These are phyloP conservation scores for Anableps anableps DNA, from an alignment of 2,797 vertebrate genomes.

Conservation along the genomic window DNA sequence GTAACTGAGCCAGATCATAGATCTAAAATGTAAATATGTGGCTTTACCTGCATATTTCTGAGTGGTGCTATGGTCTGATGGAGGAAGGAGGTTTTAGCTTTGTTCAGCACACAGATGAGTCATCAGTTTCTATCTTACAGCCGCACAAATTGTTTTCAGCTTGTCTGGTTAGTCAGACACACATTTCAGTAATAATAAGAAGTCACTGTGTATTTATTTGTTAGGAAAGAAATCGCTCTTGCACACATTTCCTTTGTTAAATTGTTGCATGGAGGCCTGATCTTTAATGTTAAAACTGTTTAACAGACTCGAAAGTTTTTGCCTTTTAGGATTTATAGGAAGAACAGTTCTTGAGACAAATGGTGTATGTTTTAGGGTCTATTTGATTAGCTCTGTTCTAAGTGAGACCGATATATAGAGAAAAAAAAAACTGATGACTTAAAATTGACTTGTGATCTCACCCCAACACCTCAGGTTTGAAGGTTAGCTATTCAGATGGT, in stretches of 20 bases:
- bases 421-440: background rate
- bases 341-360: conserved; percentile 18
- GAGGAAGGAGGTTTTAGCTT: conserved; percentile 12
- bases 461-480: background rate
- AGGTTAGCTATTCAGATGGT: too few species aligned
- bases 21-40: background rate
- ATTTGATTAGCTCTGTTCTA: background rate
- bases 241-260: background rate
- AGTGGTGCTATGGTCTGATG: conserved; percentile 4
- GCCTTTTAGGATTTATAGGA: background rate
- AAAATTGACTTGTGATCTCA: background rate
- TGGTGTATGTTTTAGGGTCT: background rate
- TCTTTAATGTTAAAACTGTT: conserved; percentile 16
- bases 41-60: background rate
- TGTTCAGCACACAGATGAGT: conserved; percentile 18
- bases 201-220: background rate
- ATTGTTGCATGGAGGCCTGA: background rate
- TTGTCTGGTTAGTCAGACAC: background rate
- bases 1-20: background rate
- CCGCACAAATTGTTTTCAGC: conserved; percentile 3
- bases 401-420: background rate
- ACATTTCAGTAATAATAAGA: background rate
- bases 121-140: conserved; percentile 11
- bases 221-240: background rate
- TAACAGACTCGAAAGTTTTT: conserved; percentile 23